Conservation (phyloP, 2,888 invertebrate species). For the Fabriciana adippe region DNA sequence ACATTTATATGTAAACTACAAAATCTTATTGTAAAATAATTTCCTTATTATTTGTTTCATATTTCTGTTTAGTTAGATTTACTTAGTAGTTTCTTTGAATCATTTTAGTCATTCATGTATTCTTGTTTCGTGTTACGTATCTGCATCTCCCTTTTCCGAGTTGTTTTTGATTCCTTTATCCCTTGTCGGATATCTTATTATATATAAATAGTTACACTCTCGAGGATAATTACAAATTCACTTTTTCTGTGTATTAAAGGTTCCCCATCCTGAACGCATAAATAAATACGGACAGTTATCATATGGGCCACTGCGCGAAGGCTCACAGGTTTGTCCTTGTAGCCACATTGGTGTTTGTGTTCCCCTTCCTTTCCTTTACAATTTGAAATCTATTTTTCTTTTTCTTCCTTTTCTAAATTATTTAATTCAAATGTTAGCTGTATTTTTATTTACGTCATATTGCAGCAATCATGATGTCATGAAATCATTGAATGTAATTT, state of each 20-base stretch:
- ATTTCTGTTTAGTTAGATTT: constrained; percentile 31
- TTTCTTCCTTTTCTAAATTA: constrained; percentile 26
- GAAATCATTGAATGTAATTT: constrained; percentile 32
- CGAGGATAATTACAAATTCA: constrained; percentile 62
- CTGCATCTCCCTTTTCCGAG: constrained; percentile 52
- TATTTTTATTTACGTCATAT: constrained; percentile 50
- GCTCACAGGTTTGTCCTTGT: constrained; percentile 84
- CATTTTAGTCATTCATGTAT: constrained; percentile 41
- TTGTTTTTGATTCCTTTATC: constrained; percentile 56
- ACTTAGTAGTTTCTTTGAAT: constrained; percentile 35
- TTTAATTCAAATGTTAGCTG: constrained; percentile 24
- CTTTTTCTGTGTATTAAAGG: constrained; percentile 85
- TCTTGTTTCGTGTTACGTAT: constrained; percentile 57
- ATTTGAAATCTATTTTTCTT: constrained; percentile 45
- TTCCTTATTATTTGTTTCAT: constrained; percentile 25
- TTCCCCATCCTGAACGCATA: constrained; percentile 84
- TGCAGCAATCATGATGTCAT: constrained; percentile 57
- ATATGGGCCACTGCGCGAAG: constrained; percentile 86
- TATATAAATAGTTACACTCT: constrained; percentile 46
- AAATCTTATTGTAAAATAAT: constrained; percentile 41
- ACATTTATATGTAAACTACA: constrained; percentile 22
- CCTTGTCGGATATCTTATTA: constrained; percentile 68
- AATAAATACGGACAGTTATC: constrained; percentile 85
- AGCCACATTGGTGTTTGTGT: constrained; percentile 80
- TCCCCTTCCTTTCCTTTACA: constrained; percentile 69